phyloP scores from a whole-genome alignment of 1,140 invertebrate species.

The Drosophila varians region DNA sequence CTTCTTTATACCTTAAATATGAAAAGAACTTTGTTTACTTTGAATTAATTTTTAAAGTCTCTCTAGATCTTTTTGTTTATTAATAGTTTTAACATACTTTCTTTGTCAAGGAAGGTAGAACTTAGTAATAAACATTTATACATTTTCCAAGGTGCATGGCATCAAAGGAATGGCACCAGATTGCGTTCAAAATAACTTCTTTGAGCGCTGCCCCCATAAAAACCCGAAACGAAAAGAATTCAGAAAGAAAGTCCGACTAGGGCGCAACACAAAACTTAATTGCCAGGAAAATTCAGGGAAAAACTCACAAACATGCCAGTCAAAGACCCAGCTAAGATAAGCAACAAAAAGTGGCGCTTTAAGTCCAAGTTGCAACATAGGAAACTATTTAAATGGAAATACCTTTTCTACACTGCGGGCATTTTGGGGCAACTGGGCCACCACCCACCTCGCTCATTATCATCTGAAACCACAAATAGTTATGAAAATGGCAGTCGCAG shows the following conservation, averaged over 20 bases:
- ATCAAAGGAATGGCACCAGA: background rate
- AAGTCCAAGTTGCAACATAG: background rate
- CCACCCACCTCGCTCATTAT: conserved; percentile 21
- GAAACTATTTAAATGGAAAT: background rate
- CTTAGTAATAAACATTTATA: background rate
- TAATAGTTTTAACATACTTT: too few species aligned
- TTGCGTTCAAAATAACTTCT: background rate
- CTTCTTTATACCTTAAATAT: background rate
- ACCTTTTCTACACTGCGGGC: background rate
- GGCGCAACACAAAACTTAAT: conserved; percentile 9
- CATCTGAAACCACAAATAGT: conserved; percentile 29
- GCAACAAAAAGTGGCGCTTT: conserved; percentile 1
- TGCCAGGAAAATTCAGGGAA: conserved; percentile 11
- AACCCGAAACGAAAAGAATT: background rate
- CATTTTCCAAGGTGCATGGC: background rate
- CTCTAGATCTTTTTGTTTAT: too few species aligned
- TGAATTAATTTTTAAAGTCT: conserved; percentile 10
- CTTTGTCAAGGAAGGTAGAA: too few species aligned
- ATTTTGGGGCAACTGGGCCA: conserved; percentile 8
- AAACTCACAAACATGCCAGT: conserved; percentile 1
- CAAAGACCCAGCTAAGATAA: conserved; percentile 11
- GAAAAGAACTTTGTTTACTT: background rate
- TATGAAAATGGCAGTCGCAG: conserved; percentile 35
- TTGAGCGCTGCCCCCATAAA: background rate
- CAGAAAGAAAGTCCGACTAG: background rate